phyloP scores from a whole-genome alignment of 53 echinoderm and acorn worm species.

The Echinarachnius parma region DNA sequence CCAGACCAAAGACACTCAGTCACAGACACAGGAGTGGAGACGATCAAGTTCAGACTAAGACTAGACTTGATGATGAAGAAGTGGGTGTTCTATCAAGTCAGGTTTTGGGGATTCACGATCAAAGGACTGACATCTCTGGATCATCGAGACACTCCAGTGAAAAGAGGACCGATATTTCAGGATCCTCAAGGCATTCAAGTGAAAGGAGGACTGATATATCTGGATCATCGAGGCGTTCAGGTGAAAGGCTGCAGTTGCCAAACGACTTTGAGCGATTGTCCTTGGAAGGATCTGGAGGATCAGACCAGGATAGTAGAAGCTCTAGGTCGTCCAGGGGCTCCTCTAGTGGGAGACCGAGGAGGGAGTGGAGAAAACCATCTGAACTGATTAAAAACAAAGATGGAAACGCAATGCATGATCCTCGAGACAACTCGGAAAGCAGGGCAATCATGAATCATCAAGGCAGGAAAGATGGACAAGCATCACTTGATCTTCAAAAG shows the following conservation, averaged over 20 bases:
- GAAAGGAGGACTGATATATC: not conserved
- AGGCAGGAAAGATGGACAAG: no score
- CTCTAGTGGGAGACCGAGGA: not conserved
- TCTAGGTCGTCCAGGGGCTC: constrained; percentile 12
- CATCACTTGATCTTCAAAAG: no score
- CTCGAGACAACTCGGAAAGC: no score
- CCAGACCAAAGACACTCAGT: not conserved
- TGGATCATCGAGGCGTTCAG: not conserved
- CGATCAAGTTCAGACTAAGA: not conserved
- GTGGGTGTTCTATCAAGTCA: no score
- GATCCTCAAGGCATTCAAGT: not conserved
- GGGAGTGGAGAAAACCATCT: not conserved
- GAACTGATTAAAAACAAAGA: no score
- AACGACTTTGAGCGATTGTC: not conserved
- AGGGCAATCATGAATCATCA: no score
- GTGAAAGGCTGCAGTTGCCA: not conserved
- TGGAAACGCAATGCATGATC: no score
- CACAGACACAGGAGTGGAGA: not conserved
- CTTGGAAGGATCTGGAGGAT: constrained; percentile 22
- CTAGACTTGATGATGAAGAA: not conserved
- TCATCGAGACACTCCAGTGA: no score
- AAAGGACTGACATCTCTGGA: not conserved
- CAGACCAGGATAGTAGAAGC: constrained; percentile 1
- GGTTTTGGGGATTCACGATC: no score
- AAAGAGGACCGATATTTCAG: not conserved